These are phyloP conservation scores for Poliocrania exsul DNA, from an alignment of 2,797 vertebrate genomes.

Conservation along the genomic window DNA sequence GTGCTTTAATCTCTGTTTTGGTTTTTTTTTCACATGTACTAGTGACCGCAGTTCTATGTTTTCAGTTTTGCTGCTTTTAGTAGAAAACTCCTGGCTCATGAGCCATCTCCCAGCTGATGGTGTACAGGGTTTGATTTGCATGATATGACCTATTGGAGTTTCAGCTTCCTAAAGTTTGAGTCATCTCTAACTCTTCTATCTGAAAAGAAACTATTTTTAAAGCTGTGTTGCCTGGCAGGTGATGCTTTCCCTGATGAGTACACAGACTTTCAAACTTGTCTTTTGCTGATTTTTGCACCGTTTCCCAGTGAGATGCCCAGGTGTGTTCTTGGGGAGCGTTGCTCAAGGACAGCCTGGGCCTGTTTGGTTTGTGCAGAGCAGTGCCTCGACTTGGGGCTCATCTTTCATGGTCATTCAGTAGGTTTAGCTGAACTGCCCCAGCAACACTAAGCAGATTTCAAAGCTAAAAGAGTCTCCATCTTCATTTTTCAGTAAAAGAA, in stretches of 20 bases:
- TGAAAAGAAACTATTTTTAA: conserved; percentile 52
- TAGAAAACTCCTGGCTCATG: background rate
- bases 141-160: background rate
- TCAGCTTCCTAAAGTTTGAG: conserved; percentile 12
- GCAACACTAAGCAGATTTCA: background rate
- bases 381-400: background rate
- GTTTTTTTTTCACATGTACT: background rate
- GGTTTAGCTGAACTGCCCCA: background rate
- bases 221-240: background rate
- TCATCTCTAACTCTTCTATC: conserved; percentile 30
- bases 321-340: background rate
- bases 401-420: background rate
- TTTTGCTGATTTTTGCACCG: background rate
- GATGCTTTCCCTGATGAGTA: background rate
- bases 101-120: background rate
- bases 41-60: background rate
- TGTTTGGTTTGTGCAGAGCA: accelerated
- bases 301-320: background rate
- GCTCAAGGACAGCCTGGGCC: background rate
- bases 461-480: background rate
- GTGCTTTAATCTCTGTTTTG: background rate
- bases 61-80: conserved; percentile 7
- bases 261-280: background rate
- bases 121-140: background rate
- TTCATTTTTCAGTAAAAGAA: background rate